Conservation (phyloP, 2,797 vertebrate species). For the Hylomyscus alleni region DNA sequence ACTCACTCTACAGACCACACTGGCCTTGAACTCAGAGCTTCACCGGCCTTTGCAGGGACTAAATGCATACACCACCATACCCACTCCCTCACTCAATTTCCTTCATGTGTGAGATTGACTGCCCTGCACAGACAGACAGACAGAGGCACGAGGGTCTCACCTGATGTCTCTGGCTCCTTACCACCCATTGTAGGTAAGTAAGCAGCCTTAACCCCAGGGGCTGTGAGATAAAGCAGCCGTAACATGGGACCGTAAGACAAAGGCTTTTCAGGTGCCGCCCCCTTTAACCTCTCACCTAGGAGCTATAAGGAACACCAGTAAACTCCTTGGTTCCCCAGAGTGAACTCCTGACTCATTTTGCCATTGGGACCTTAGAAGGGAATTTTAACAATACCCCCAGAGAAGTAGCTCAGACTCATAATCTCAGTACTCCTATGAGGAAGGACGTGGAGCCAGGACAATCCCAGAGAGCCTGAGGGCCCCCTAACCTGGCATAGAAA, state of each 20-base stretch:
- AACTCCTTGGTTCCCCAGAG: neutral
- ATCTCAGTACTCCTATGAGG: neutral
- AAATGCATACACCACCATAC: rapidly evolving
- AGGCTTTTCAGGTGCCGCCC: neutral
- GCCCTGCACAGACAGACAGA: neutral
- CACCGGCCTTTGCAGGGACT: neutral
- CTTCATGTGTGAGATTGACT: neutral
- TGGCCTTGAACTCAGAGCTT: neutral
- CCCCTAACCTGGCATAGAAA: neutral
- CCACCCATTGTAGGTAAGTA: neutral
- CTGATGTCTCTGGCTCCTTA: neutral
- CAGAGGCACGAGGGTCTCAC: neutral
- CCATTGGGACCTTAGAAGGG: neutral
- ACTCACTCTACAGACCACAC: neutral
- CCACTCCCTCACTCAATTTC: neutral
- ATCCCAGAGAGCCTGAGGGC: neutral
- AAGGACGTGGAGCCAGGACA: neutral
- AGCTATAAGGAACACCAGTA: neutral
- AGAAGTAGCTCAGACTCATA: too few relatives aligned
- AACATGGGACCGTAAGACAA: neutral
- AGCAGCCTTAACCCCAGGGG: neutral
- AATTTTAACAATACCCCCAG: neutral
- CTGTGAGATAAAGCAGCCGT: neutral
- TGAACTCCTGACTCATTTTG: neutral
- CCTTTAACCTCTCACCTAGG: neutral